A percentile compares a stretch with the other conserved stretches of the same genome.
Conservation (phyloP, 2,113 vertebrate genomes). For the Taurulus bubalis region DNA sequence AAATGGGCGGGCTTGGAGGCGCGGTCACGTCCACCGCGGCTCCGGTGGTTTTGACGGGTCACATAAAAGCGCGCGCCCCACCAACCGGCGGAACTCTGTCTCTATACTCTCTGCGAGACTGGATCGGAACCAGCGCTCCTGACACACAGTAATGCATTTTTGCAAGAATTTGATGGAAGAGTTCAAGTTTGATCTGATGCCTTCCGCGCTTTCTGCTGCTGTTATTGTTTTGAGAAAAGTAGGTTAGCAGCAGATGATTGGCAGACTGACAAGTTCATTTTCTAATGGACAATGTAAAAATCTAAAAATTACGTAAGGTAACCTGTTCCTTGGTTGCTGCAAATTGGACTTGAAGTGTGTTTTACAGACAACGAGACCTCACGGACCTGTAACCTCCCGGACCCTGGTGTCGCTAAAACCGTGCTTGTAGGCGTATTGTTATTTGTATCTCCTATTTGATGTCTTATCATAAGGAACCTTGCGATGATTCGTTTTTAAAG, state of each 20-base stretch:
- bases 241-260: background rate
- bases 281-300: background rate
- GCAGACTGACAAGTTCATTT: background rate
- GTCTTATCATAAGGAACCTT: background rate
- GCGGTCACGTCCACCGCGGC: slow-evolving; percentile 47
- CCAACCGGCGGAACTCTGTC: slow-evolving; percentile 20
- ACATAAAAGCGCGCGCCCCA: slow-evolving; percentile 63
- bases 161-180: no score
- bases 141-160: background rate
- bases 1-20: slow-evolving; percentile 65
- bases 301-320: no score
- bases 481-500: background rate
- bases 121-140: slow-evolving; percentile 34
- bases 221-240: background rate
- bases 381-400: background rate
- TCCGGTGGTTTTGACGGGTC: slow-evolving; percentile 33
- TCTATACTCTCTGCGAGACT: slow-evolving; percentile 3
- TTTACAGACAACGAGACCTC: background rate
- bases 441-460: background rate
- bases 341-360: background rate
- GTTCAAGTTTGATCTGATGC: no score
- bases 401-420: background rate
- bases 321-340: no score
- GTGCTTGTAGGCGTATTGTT: background rate
- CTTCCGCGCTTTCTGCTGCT: background rate